Conservation (phyloP, 2,888 invertebrate genomes). For the Lucinisca nassula region DNA sequence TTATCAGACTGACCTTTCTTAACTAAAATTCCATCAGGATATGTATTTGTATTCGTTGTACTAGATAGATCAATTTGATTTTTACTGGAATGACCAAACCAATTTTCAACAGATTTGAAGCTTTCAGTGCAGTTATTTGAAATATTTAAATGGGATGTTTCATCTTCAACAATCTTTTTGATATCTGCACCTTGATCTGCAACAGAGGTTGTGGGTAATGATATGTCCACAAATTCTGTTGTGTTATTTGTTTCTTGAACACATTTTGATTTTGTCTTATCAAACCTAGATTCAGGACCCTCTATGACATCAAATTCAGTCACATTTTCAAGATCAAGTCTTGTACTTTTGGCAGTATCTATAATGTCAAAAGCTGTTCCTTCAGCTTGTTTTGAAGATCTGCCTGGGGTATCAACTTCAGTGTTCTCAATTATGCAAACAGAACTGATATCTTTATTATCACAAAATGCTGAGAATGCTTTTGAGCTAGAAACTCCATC, state of each 20-base stretch:
- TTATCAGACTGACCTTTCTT: background rate
- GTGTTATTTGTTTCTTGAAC: slow-evolving; percentile 43
- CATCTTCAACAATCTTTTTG: background rate
- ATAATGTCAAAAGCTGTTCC: slow-evolving; percentile 73
- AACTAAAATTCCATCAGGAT: slow-evolving; percentile 7
- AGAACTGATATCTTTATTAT: slow-evolving; percentile 62
- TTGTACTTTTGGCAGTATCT: slow-evolving; percentile 28
- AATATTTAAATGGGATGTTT: background rate
- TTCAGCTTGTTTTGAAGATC: slow-evolving; percentile 55
- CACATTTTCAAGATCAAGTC: slow-evolving; percentile 18
- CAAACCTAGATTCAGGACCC: background rate
- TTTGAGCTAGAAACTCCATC: slow-evolving; percentile 35
- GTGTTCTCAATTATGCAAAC: slow-evolving; percentile 65
- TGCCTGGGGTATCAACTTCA: slow-evolving; percentile 27
- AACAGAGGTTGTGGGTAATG: slow-evolving; percentile 22
- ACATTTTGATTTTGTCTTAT: slow-evolving; percentile 29
- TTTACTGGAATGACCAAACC: background rate
- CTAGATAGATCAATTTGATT: background rate
- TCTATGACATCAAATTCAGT: slow-evolving; percentile 68
- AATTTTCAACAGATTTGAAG: slow-evolving; percentile 10
- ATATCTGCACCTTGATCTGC: slow-evolving; percentile 1
- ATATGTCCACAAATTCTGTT: slow-evolving; percentile 72
- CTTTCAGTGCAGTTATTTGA: background rate
- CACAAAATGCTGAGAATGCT: slow-evolving; percentile 50
- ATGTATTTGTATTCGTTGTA: slow-evolving; percentile 6